phyloP scores from a whole-genome alignment of 53 echinoderm and acorn worm genomes.

The Apostichopus leukothele region DNA sequence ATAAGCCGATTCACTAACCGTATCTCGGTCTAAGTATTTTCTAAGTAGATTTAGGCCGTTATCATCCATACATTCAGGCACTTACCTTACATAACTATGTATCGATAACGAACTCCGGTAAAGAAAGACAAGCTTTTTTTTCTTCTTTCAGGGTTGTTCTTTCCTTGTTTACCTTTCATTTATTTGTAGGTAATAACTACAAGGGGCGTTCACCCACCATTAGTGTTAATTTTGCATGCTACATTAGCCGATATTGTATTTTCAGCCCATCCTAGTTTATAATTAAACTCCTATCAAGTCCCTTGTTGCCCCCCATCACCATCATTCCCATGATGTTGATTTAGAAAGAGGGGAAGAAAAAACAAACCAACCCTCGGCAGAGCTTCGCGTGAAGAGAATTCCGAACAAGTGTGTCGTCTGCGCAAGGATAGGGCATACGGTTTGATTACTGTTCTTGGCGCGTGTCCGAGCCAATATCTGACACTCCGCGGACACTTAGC shows the following conservation, averaged over 20 bases:
- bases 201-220: constrained; percentile 16
- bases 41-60: too few species aligned
- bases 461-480: constrained; percentile 28
- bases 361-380: background rate
- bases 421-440: background rate
- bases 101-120: background rate
- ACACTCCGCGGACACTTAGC: constrained; percentile 41
- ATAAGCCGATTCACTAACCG: too few species aligned
- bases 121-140: background rate
- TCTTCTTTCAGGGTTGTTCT: background rate
- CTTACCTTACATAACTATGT: too few species aligned
- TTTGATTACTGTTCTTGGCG: constrained; percentile 16
- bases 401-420: constrained; percentile 12
- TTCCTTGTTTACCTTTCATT: background rate
- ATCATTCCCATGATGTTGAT: background rate
- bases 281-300: constrained; percentile 24
- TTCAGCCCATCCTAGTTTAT: constrained; percentile 31
- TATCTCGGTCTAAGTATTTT: too few species aligned
- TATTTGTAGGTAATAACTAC: background rate
- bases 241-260: constrained; percentile 28
- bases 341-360: background rate
- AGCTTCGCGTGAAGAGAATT: background rate
- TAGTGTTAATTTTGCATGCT: background rate
- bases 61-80: too few species aligned
- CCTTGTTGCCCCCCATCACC: background rate